Base-by-base conservation (phyloP, 2,888 invertebrate species). In the Drosophila formosana region DNA sequence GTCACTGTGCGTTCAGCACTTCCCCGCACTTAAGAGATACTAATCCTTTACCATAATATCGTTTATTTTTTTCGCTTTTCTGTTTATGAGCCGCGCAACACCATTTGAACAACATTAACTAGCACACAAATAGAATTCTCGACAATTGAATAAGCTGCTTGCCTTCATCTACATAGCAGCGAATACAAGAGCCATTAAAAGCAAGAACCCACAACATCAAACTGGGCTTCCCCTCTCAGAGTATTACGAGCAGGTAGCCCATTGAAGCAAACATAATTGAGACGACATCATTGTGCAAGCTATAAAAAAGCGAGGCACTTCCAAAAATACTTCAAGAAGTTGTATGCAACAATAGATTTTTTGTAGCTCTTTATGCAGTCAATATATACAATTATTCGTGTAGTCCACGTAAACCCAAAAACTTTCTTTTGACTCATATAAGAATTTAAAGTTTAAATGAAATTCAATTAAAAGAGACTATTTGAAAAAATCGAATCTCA, bases 31-130 rank as follows among this genome's bases (percentile, higher is more conserved):
- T 75, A 51, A 77, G 50, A 71, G 63, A 74, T 50, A 41, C 61
- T 63, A 66, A 78, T 83, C 83, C 82, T 78, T 78, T 65, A 68
- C 52, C 53, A 74, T 63, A 69, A 78, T 80, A 66, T 82, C 62
- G 56, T 71, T 70, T 32, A 58, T 64, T 74, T 53, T 45, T 34
- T 50, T 37, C 9, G 18, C 45, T 72, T 47, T 49, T 69, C 41
- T 41, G 39, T 67, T 62, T 39, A 66, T 30, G 11, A 46, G 39
- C 13, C 0, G 5, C 2, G n/a, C 39, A 65, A 43, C 55, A 30
- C 13, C 18, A 18, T 41, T 41, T 53, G 50, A 26, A 11, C n/a
- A 37, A 4, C 49, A 13, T 18, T 1, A n/a, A 7, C 47, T 57
- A 47, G 13, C 30, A 52, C 18, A 49, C 46, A 57, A 30, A 51